Conservation (phyloP, 2,797 vertebrate genomes). For the Xiphorhynchus erythropygius region DNA sequence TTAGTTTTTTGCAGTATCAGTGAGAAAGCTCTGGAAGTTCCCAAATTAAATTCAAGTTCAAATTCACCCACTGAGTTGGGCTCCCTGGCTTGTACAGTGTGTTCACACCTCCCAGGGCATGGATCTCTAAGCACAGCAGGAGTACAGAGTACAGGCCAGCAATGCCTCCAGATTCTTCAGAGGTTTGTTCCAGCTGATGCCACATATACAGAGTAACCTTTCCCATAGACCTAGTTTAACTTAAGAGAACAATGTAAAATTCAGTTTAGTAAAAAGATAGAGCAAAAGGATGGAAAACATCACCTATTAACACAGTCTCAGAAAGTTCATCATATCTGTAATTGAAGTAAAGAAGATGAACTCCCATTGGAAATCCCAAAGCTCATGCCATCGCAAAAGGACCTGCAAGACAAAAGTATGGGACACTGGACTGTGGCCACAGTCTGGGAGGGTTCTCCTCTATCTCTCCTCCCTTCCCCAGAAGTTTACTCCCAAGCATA, state of each 20-base stretch:
- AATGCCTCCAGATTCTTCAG: background rate
- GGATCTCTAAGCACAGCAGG: background rate
- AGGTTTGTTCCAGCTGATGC: background rate
- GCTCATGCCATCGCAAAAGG: accelerated
- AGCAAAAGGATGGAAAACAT: background rate
- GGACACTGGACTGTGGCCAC: background rate
- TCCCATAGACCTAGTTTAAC: background rate
- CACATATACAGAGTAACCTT: background rate
- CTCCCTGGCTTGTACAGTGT: background rate
- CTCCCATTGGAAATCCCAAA: background rate
- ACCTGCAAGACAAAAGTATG: background rate
- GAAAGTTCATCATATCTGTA: background rate
- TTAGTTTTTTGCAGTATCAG: background rate
- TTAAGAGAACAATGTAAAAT: background rate
- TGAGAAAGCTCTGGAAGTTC: background rate
- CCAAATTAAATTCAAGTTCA: background rate
- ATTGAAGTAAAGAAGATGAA: background rate
- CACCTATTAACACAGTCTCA: background rate
- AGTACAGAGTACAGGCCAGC: background rate
- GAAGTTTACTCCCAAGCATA: background rate
- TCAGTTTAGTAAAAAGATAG: background rate
- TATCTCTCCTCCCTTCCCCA: accelerated
- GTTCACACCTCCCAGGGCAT: background rate
- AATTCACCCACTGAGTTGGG: background rate
- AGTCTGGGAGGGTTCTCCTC: background rate